Evolutionary conservation across 2,797 vertebrate genomes (phyloP), one percentile per base, ranked within the genome.

Genomic region (Pelochelys cantorii): DNA sequence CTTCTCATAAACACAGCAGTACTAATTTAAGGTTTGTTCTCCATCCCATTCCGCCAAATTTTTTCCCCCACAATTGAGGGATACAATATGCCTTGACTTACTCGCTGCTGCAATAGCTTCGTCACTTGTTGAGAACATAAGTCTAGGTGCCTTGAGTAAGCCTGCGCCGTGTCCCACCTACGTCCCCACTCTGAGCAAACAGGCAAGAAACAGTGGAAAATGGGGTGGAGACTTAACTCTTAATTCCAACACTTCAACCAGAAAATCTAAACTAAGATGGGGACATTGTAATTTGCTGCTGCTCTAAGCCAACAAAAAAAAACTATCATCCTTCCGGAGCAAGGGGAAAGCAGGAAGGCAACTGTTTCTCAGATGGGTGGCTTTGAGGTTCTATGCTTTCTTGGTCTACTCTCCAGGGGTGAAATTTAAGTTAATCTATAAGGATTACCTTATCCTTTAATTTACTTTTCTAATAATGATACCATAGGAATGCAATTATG

Each of bases 81-180:
- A 25, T 52, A 83, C 7, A 87, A 80, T 37, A 71, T 23, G 34
- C 81, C 53, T 34, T 37, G 56, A 86, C 89, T 65, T n/a, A 83
- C 0, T 1, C 3, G 48, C 59, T 85, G 34, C 68, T 85, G 5
- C 10, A 20, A 83, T 37, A 3, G 82, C 11, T 22, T 23, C 83
- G 23, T 0, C 77, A 52, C 9, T 22, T 34, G 86, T 3, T 10
- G 59, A 62, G 74, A 91, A 57, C 4, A 11, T 2, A 3, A 5
- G 22, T 20, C 80, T n/a, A 83, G 65, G 65, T 7, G 22, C 15
- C 34, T 11, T 18, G 55, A 71, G 9, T 91, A 85, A 1, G 59
- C 0, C 0, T 81, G 48, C 71, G 34, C n/a, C 3, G 2, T 78
- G 17, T 27, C 79, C 14, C 37, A 88, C 14, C 0, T 0, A 42